Evolutionary conservation across 1,140 invertebrate genomes (phyloP).

Genomic region (Brachionus rotundiformis): DNA sequence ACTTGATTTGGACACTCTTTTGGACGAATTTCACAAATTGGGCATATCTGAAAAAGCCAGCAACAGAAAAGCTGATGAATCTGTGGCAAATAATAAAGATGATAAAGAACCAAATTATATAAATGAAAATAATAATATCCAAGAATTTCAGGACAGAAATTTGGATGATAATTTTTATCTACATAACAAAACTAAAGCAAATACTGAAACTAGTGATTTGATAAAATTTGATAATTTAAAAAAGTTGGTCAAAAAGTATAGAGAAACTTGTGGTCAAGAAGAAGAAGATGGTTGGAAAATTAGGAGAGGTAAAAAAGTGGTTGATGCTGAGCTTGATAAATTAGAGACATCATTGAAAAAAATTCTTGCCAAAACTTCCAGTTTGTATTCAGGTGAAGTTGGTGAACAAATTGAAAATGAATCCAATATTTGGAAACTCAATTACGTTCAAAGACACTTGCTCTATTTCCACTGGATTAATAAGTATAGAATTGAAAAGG

Average conservation of each 20-base stretch:
- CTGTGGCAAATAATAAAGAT: background rate
- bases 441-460: slow-evolving; percentile 54
- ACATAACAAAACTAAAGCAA: no score
- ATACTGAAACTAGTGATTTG: no score
- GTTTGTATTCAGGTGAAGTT: background rate
- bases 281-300: background rate
- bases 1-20: background rate
- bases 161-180: background rate
- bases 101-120: background rate
- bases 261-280: no score
- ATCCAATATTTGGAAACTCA: slow-evolving; percentile 52
- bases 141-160: background rate
- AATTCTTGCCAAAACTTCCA: background rate
- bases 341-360: background rate
- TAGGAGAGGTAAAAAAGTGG: background rate
- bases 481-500: background rate
- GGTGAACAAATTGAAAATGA: background rate
- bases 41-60: no score
- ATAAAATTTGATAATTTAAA: no score
- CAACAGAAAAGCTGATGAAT: background rate
- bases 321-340: background rate
- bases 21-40: no score
- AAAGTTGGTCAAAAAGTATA: no score
- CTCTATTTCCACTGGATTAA: slow-evolving; percentile 55
- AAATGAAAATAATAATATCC: background rate